Evolutionary conservation across 2,888 invertebrate genomes (phyloP).

Genomic region (Calameuta filiformis): DNA sequence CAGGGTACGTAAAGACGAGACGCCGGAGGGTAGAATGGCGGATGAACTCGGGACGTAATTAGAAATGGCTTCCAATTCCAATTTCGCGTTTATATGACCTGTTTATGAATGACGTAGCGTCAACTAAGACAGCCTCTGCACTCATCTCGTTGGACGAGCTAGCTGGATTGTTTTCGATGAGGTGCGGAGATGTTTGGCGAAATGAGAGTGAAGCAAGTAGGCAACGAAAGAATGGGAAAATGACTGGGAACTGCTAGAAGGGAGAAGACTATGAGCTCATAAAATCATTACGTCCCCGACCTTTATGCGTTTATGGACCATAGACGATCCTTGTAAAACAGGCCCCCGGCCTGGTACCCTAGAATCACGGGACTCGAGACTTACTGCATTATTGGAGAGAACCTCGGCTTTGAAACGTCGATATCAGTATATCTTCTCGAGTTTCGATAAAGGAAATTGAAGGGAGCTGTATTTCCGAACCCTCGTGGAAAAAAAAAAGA

Average conservation of each 20-base stretch:
- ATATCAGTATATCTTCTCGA: neutral
- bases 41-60: neutral
- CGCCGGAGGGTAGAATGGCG: neutral
- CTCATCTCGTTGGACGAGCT: neutral
- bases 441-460: conserved; percentile 2
- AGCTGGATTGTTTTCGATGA: neutral
- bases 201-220: neutral
- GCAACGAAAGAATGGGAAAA: conserved; percentile 4
- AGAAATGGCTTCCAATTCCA: conserved; percentile 9
- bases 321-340: conserved; percentile 47
- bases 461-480: neutral
- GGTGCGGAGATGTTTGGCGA: conserved; percentile 22
- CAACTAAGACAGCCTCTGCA: neutral
- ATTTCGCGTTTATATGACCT: conserved; percentile 19
- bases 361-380: conserved; percentile 13
- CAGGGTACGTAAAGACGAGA: neutral
- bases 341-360: conserved; percentile 27
- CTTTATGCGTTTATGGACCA: conserved; percentile 48
- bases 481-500: neutral
- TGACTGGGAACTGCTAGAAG: neutral
- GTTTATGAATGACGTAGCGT: conserved; percentile 24
- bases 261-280: conserved; percentile 31
- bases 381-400: neutral
- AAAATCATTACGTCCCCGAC: conserved; percentile 53
- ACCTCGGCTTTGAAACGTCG: neutral